Evolutionary conservation across 2,888 invertebrate species (phyloP), one percentile per base, ranked within the genome.

Genomic region (Eupsilia transversa): DNA sequence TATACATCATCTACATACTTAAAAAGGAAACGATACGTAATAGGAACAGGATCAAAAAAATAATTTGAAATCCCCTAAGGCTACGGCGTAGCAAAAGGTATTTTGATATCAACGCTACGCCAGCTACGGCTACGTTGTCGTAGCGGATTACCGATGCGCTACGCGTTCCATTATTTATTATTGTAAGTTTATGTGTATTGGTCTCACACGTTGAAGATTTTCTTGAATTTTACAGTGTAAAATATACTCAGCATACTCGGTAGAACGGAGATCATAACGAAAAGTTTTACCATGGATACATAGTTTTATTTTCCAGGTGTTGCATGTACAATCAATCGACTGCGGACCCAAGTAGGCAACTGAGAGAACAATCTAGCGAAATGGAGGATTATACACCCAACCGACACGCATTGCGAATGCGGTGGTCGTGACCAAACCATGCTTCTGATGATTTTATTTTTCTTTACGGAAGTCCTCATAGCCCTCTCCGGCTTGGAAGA

Each of bases 81-180:
- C 57, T 69, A 79, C 64, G 52, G 2, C 67, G 78, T 79, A 79
- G 78, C 67, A 59, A 43, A 57, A 52, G n/a, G 52, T 43, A 64
- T 38, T 68, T 61, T 52, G 12, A 43, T 41, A 56, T 54, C 14
- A 61, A 35, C 30, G 60, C 72, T 72, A 78, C 74, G 66, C 46
- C 9, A 20, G 38, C 57, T 77, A 63, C 27, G 35, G 35, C 49
- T 69, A 65, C 68, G 67, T 27, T 52, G 49, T n/a, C 74, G 79
- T 80, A 80, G 78, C 57, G 14, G 52, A 38, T 52, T 57, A 56
- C 12, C 12, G 46, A 41, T 54, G 14, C 17, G 56, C 56, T 69
- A 66, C 60, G 33, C 41, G 54, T 35, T 33, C 7, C 65, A 23
- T 33, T 64, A 43, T 27, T 63, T 52, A 64, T 43, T 27, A 46